phyloP scores from a whole-genome alignment of 1,140 invertebrate species.

The Apis cerana region DNA sequence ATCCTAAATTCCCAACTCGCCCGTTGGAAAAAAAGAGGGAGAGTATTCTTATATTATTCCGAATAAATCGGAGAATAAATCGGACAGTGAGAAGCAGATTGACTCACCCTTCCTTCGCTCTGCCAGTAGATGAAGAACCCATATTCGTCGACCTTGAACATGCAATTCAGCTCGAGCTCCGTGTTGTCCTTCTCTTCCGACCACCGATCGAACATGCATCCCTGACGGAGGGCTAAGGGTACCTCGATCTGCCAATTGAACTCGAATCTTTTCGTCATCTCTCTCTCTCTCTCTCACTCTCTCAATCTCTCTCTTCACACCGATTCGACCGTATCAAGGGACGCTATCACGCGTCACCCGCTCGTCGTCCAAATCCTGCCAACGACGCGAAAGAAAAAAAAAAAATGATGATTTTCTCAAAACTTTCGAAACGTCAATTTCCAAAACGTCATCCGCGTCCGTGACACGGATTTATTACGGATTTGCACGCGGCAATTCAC shows the following conservation, averaged over 20 bases:
- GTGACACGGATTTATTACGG: background rate
- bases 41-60: no score
- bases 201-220: conserved; percentile 96
- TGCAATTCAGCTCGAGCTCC: conserved; percentile 92
- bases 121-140: conserved; percentile 99
- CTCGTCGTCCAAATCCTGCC: conserved; percentile 44
- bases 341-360: background rate
- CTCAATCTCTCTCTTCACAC: conserved; percentile 74
- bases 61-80: no score
- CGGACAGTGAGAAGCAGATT: background rate
- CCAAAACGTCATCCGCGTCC: background rate
- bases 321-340: conserved; percentile 30
- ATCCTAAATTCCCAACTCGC: no score
- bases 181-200: conserved; percentile 97
- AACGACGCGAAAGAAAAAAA: background rate
- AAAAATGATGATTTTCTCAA: background rate
- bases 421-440: background rate
- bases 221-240: conserved; percentile 92
- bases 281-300: conserved; percentile 27
- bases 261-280: conserved; percentile 98
- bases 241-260: conserved; percentile 99
- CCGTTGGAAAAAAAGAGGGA: no score
- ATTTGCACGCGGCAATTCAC: no score
- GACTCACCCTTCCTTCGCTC: conserved; percentile 93
- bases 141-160: conserved; percentile 98